Base-by-base conservation (phyloP, 2,113 vertebrate species). In the Barnardius zonarius region DNA sequence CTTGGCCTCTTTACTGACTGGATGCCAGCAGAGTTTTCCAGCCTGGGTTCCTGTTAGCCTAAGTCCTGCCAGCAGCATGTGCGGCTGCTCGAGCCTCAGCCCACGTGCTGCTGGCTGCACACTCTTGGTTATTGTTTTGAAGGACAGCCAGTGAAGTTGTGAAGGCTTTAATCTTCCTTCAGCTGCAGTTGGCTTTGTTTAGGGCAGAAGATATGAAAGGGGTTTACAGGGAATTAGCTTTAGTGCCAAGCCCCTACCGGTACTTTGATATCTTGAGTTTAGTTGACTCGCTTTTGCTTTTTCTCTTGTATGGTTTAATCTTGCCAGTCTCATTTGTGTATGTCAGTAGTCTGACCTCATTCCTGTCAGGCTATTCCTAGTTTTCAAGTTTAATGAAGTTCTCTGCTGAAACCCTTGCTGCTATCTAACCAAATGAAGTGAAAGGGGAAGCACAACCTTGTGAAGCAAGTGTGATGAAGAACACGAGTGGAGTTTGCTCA, bases 381-480 rank as follows among this genome's bases (percentile, higher is more conserved):
- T 61, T 74, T 87, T 93, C 7, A 31, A 31, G 52, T 74, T 5
- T 28, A 52, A 27, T 14, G 9, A 48, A 28, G 12, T 23, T 64
- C 9, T 63, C 20, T 18, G 73, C 86, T 66, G 48, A 54, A 84
- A 39, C 17, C 16, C 55, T 59, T 62, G 37, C 19, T 73, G 82
- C 23, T 62, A 1, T 17, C 31, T 52, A 9, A 27, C 39, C 64
- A 48, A 77, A 28, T 0, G 2, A 76, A 91, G 57, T 51, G 86
- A 92, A 95, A 95, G 89, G 48, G 83, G 95, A 97, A 97, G 86
- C 61, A 51, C 19, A 74, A 55, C 30, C 19, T 30, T 19, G 20
- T 25, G 86, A 84, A 67, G 69, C 9, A 59, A 86, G 78, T 43
- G 37, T 83, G 77, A 85, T 87, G 81, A 75, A 93, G 73, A 88